A percentile compares a stretch with the other conserved stretches of the same genome.
Evolutionary conservation across 1,140 invertebrate species (phyloP).

Genomic region (Ectropis grisescens): DNA sequence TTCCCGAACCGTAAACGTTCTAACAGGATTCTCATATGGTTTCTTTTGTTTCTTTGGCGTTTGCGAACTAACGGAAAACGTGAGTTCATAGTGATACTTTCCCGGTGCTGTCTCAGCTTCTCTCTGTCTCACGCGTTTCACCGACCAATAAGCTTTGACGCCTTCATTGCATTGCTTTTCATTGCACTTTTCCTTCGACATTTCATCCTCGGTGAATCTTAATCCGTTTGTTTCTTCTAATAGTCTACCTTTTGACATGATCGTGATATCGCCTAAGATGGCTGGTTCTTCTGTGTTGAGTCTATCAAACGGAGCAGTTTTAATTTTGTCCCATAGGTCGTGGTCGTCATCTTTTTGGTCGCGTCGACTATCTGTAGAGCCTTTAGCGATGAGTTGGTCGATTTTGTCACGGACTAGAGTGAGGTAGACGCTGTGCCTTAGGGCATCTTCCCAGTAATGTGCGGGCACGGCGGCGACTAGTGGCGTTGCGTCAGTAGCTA

Average conservation of each 20-base stretch:
- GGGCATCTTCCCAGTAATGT: conserved; percentile 71
- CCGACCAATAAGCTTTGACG: conserved; percentile 73
- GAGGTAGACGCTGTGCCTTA: conserved; percentile 72
- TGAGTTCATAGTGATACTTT: conserved; percentile 73
- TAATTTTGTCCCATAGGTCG: conserved; percentile 66
- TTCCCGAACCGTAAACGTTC: conserved; percentile 62
- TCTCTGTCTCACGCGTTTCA: conserved; percentile 74
- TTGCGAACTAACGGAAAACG: conserved; percentile 73
- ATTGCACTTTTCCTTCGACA: conserved; percentile 52
- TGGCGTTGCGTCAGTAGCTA: conserved; percentile 27
- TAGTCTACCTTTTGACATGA: conserved; percentile 72
- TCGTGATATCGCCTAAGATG: conserved; percentile 73
- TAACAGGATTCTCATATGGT: conserved; percentile 49
- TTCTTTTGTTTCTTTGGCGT: conserved; percentile 39
- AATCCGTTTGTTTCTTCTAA: conserved; percentile 62
- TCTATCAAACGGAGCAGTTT: conserved; percentile 68
- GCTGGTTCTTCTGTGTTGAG: conserved; percentile 42
- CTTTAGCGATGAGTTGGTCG: conserved; percentile 51
- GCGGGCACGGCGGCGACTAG: conserved; percentile 34
- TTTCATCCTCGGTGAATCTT: conserved; percentile 72
- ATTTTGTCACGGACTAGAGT: conserved; percentile 69
- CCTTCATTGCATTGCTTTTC: conserved; percentile 45
- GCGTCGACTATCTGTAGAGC: conserved; percentile 31
- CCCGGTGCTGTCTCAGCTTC: conserved; percentile 57
- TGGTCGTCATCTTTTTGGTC: conserved; percentile 52